Evolutionary conservation across 2,797 vertebrate species (phyloP), one percentile per base, ranked within the genome.

Genomic region (Mustela erminea): DNA sequence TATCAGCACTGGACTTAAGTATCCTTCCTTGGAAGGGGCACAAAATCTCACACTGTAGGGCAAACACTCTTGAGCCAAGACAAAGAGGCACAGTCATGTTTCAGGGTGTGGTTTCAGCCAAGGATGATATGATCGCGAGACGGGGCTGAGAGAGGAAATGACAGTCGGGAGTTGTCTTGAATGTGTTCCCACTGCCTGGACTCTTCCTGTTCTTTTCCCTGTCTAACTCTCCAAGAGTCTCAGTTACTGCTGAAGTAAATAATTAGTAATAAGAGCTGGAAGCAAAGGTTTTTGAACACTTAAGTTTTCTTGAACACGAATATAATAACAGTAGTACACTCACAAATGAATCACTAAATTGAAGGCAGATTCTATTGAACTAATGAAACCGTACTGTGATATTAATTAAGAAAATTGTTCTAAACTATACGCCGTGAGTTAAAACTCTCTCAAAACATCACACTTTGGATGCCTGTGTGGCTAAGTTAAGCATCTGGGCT

Each of bases 41-140:
- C 82, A 95, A 68, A 72, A 88, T 86, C 88, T 96, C 72, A 20
- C 35, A 41, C 49, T 38, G 72, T 85, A 96, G 35, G 46, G 92
- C 70, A 94, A 66, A 88, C 81, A 86, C 72, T 85, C 85, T 86
- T 41, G 21, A 95, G 62, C 29, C 17, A 58, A 38, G 20, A 97
- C 97, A 95, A 96, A 97, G 97, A 96, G 62, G 54, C 41, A 77
- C 85, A 91, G 95, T 96, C 15, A 75, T 29, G 49, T 74, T 88
- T 86, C 95, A 95, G 95, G 97, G 95, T 89, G 88, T 75, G 54
- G 77, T 88, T 96, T 96, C 60, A 23, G 96, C 52, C 96, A 94
- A 93, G 87, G 77, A 60, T 80, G 97, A 97, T 94, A 94, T 1
- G 27, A 97, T 94, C 93, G 68, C 77, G 78, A 87, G 68, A 54